phyloP scores from a whole-genome alignment of 2,797 vertebrate genomes.

The Helarctos malayanus region DNA sequence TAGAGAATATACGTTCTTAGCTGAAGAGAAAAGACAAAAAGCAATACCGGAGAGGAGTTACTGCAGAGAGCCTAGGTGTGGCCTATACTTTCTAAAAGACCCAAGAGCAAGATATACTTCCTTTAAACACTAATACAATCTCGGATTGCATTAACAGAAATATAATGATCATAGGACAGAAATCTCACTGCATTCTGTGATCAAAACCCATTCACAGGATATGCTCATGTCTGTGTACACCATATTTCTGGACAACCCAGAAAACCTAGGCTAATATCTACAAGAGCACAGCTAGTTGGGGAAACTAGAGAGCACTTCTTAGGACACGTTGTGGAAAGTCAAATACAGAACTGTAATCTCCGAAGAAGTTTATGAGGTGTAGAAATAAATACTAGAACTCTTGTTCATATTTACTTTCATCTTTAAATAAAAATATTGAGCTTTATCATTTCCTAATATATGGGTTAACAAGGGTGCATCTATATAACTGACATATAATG shows the following conservation, averaged over 20 bases:
- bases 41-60: background rate
- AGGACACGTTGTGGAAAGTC: background rate
- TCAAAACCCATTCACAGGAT: background rate
- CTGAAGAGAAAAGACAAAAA: background rate
- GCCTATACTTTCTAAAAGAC: background rate
- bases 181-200: background rate
- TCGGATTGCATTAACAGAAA: background rate
- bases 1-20: background rate
- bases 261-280: background rate
- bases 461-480: background rate
- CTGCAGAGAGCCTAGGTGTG: background rate
- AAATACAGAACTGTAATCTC: background rate
- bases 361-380: background rate
- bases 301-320: background rate
- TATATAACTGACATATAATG: background rate
- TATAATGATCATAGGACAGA: background rate
- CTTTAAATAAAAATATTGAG: slow-evolving; percentile 6
- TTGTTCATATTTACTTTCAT: background rate
- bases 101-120: background rate
- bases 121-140: background rate
- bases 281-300: background rate
- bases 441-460: background rate
- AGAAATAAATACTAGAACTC: background rate
- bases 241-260: background rate
- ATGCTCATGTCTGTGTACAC: background rate